Evolutionary conservation across 2,888 invertebrate genomes (phyloP).

Genomic region (Rhabditoides inermis): DNA sequence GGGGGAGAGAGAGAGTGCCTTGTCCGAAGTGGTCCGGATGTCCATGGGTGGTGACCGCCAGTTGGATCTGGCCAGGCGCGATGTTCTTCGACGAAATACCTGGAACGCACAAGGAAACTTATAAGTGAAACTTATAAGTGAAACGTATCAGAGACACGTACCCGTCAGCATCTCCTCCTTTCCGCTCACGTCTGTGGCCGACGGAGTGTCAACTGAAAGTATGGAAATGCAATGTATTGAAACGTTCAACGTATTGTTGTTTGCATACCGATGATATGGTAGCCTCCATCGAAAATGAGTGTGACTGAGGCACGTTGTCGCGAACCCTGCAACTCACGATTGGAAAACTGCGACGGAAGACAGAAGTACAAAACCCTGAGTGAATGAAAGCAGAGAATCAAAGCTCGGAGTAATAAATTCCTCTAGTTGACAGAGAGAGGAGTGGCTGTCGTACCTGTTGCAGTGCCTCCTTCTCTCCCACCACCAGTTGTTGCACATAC

Average conservation of each 20-base stretch:
- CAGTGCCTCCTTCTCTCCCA: slow-evolving; percentile 23
- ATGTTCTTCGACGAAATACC: slow-evolving; percentile 22
- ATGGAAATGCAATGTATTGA: too few species aligned
- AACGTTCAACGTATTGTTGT: too few species aligned
- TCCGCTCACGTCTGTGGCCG: slow-evolving; percentile 38
- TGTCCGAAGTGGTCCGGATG: slow-evolving; percentile 46
- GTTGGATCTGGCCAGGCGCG: slow-evolving; percentile 35
- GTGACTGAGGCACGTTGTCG: slow-evolving; percentile 36
- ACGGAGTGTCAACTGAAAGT: slow-evolving; percentile 43
- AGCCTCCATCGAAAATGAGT: slow-evolving; percentile 38
- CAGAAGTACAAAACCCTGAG: neutral
- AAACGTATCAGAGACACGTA: slow-evolving; percentile 2
- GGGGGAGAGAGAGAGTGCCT: neutral
- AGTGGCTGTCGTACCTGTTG: slow-evolving; percentile 16
- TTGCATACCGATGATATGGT: slow-evolving; percentile 42
- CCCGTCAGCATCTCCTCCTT: slow-evolving; percentile 41
- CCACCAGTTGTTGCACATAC: slow-evolving; percentile 32
- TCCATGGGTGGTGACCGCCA: slow-evolving; percentile 42
- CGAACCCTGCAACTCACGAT: slow-evolving; percentile 20
- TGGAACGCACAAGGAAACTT: neutral
- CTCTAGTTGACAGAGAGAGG: neutral
- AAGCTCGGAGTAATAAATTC: neutral
- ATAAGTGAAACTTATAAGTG: neutral
- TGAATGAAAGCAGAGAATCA: too few species aligned
- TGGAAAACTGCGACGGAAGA: slow-evolving; percentile 2